Base-by-base conservation (phyloP, 2,888 invertebrate species). In the Andricus quercusramuli region DNA sequence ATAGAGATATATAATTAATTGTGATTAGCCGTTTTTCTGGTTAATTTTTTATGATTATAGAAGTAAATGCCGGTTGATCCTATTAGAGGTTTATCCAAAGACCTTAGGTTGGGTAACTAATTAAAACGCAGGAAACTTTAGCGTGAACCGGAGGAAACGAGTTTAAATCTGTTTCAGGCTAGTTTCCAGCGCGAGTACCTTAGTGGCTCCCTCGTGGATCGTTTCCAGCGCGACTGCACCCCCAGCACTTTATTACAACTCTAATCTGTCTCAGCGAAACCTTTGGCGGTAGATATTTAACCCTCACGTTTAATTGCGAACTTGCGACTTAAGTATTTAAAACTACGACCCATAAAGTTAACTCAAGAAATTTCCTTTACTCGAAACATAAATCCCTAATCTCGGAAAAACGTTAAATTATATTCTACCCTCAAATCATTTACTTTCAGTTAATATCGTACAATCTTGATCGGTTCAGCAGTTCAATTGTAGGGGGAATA, bases 131-230 rank as follows among this genome's bases (percentile, higher is more conserved):
- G 88, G 89, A 88, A 91, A 92, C 85, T 90, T 92, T 88, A 86
- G 88, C 85, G 85, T 84, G 85, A 84, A 84, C 88, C 87, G 86
- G 89, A 89, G 90, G 88, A 91, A 92, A 91, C 92, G 91, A 92
- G 92, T 92, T 92, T 92, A 92, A 92, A 92, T 92, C 92, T 92
- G 92, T 92, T 92, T 92, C 91, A 89, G 87, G 88, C 89, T 89
- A 89, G 91, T 91, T 90, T 91, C 90, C 87, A 88, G 88, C 88
- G 90, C 87, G 89, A 88, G 88, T 90, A 89, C 90, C 92, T 90
- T 92, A 91, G 92, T 92, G 90, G 89, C 90, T 92, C 92, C 92
- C 92, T 87, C 85, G 91, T 90, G 90, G 90, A 91, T 90, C 91
- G 90, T 92, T 92, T 89, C 90, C 89, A 88, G 88, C 89, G 88